A percentile compares a stretch with the other conserved stretches of the same genome.
Evolutionary conservation across 1,140 invertebrate species (phyloP).

Genomic region (Drosophila watanabei): DNA sequence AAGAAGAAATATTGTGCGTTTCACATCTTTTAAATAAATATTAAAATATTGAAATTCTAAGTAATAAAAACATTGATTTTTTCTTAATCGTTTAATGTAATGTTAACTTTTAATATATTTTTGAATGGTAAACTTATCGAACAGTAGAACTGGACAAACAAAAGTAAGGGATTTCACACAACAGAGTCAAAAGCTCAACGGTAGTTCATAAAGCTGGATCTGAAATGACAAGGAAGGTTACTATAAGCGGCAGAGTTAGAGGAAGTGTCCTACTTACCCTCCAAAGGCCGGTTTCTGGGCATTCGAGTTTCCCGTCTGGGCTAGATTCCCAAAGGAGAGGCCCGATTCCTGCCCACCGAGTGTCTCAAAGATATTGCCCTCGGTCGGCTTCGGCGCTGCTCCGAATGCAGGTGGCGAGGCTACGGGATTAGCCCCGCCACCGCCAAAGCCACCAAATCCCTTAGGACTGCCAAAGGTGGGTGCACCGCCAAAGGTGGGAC

Average conservation of each 20-base stretch:
- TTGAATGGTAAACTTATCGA: not conserved
- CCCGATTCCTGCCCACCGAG: constrained; percentile 87
- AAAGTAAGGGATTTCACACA: not conserved
- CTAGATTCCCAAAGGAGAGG: constrained; percentile 87
- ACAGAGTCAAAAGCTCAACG: constrained; percentile 18
- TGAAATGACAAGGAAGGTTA: constrained; percentile 15
- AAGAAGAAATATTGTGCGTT: no score
- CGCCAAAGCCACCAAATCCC: constrained; percentile 85
- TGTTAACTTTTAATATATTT: not conserved
- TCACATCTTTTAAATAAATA: not conserved
- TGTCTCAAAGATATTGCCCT: constrained; percentile 87
- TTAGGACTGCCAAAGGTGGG: constrained; percentile 86
- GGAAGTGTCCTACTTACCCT: constrained; percentile 78
- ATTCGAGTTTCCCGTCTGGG: constrained; percentile 85
- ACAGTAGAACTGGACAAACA: constrained; percentile 9
- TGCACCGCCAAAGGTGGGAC: constrained; percentile 86
- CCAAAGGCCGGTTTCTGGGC: constrained; percentile 84
- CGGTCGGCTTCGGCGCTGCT: constrained; percentile 65
- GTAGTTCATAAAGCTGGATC: constrained; percentile 56
- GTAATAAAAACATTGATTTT: not conserved
- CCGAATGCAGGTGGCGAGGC: constrained; percentile 69
- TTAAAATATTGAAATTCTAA: not conserved
- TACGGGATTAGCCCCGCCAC: constrained; percentile 25
- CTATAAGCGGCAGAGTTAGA: not conserved
- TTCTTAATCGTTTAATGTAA: constrained; percentile 2